phyloP scores from a whole-genome alignment of 2,888 invertebrate genomes.

The Nebria brevicollis region DNA sequence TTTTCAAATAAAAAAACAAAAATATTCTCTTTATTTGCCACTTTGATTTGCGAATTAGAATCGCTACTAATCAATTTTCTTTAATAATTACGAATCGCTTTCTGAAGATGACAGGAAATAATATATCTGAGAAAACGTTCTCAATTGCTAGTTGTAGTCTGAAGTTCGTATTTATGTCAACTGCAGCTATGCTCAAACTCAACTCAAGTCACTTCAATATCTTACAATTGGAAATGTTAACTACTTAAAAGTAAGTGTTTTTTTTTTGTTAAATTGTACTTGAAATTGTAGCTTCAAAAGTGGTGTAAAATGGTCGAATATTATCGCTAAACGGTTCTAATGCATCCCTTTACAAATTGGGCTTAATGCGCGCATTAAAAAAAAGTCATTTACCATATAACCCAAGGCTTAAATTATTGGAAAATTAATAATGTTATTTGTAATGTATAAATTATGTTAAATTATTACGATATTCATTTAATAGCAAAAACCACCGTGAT shows the following conservation, averaged over 20 bases:
- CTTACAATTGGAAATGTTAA: background rate
- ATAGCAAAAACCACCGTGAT: too few relatives aligned
- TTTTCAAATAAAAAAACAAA: too few relatives aligned
- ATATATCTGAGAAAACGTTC: too few relatives aligned
- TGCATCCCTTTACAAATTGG: too few relatives aligned
- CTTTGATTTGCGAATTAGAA: too few relatives aligned
- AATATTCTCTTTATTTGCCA: too few relatives aligned
- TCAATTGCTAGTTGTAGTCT: background rate
- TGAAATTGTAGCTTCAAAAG: background rate
- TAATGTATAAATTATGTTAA: too few relatives aligned
- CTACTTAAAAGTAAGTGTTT: background rate
- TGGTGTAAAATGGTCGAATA: background rate
- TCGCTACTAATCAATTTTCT: too few relatives aligned
- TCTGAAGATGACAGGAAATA: too few relatives aligned
- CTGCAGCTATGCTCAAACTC: background rate
- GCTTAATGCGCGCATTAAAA: background rate
- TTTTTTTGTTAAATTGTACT: background rate
- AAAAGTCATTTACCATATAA: background rate
- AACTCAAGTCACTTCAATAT: background rate
- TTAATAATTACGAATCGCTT: too few relatives aligned
- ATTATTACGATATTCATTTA: too few relatives aligned
- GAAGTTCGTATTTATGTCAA: background rate
- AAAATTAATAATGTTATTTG: background rate
- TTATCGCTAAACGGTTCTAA: too few relatives aligned
- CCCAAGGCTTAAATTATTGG: background rate